Base-by-base conservation (phyloP, 2,888 invertebrate species). In the Cephalotes varians region DNA sequence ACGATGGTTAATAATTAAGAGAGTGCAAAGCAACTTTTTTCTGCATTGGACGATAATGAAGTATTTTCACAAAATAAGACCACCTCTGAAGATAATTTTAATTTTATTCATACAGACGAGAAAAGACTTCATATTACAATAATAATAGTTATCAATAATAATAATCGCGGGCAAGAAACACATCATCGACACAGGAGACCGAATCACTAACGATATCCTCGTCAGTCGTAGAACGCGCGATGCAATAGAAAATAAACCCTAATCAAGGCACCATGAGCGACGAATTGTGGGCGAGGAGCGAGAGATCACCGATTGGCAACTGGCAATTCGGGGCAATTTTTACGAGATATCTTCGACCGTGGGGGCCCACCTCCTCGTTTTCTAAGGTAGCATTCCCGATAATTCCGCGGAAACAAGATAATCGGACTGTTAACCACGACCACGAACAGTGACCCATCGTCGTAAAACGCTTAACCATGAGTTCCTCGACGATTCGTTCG, bases 401-500 rank as follows among this genome's bases (percentile, higher is more conserved):
- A 73, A 86, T 85, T 88, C 88, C 86, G 81, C 72, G 83, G 85
- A 88, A 88, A 88, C 81, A 72, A 83, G 86, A 86, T 88, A 88
- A 88, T 88, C 88, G 82, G 77, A 82, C 81, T 69, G 82, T 83
- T 81, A 62, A 83, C 87, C 62, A 81, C 85, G 82, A 79, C 76
- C 83, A 79, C 82, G 76, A 85, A 65, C 86, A 69, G 77, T 81
- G 81, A 86, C 80, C 87, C 87, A 74, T 83, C 82, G 83, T 88
- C 81, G 87, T 88, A 85, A 86, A 87, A 87, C 80, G 64, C 71
- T 67, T 71, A 76, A 81, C 76, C 81, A 71, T 65, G 74, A 81
- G 62, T 67, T 82, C 62, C 76, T 54, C 58, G 71, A 49, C 54
- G 65, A 51, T 44, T 54, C 65, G 83, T 88, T 88, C 88, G 79